Evolutionary conservation across 2,113 vertebrate species (phyloP).

Genomic region (Aramus guarauna): DNA sequence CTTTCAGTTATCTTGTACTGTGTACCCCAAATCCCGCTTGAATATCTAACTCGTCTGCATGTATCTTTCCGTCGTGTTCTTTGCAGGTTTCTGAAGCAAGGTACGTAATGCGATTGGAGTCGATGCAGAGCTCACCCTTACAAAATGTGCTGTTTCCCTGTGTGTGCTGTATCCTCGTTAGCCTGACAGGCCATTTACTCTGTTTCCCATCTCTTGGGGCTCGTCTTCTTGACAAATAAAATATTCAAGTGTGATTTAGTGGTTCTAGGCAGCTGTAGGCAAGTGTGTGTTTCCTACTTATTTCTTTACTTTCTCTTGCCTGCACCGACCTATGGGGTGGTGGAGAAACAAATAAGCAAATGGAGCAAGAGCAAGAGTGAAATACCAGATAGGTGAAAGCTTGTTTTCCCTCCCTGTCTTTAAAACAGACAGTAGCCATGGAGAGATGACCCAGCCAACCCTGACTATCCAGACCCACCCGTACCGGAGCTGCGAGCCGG

Average conservation of each 20-base stretch:
- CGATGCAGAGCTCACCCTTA: background rate
- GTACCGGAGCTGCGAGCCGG: conserved; percentile 90
- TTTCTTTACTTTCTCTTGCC: background rate
- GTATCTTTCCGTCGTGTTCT: background rate
- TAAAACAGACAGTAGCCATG: conserved; percentile 86
- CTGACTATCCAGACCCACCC: conserved; percentile 95
- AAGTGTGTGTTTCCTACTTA: background rate
- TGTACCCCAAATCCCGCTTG: background rate
- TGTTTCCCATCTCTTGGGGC: background rate
- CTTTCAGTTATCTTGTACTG: background rate
- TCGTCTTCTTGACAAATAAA: background rate
- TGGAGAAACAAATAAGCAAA: background rate
- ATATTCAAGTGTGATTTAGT: background rate
- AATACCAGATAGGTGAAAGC: background rate
- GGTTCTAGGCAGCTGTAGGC: background rate
- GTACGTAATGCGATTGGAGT: accelerated
- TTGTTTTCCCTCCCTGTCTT: conserved; percentile 51
- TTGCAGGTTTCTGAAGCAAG: background rate
- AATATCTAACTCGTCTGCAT: background rate
- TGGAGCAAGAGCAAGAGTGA: background rate
- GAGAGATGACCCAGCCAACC: conserved; percentile 88
- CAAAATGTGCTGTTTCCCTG: background rate
- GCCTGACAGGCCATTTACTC: background rate
- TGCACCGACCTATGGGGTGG: background rate
- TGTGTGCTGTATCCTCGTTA: background rate